Base-by-base conservation (phyloP, 1,140 invertebrate species). In the Drepana arcuata region DNA sequence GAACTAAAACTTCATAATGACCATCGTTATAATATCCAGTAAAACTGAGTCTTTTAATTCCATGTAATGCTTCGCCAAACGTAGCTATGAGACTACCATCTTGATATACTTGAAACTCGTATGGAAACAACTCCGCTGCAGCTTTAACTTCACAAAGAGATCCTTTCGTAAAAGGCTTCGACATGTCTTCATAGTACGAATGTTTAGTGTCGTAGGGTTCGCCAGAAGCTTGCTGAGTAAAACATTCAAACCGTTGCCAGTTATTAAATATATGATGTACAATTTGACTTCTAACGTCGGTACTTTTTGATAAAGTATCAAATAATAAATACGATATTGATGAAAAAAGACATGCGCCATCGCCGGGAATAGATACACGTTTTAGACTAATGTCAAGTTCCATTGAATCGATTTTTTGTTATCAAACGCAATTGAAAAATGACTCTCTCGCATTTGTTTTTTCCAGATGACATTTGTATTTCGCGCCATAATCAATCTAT, bases 71-170 rank as follows among this genome's bases (percentile, higher is more conserved):
- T n/a, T n/a, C n/a, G n/a, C n/a, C n/a, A n/a, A n/a, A n/a, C n/a
- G n/a, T n/a, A n/a, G n/a, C n/a, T n/a, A n/a, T n/a, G n/a, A n/a
- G n/a, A n/a, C n/a, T n/a, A 33, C 31, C 25, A 14, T 28, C 21
- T 9, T 16, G 5, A 41, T 34, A 33, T 24, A 35, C 27, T 43
- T 36, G 33, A 36, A 43, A 43, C 14, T 32, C 15, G 32, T 31
- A 36, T 27, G 24, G 30, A 10, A 33, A 34, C 13, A 41, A 27
- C 18, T 14, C 14, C 13, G 30, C 38, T 14, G 38, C 31, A 13
- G 38, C 34, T 36, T 31, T 29, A 21, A 43, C 16, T 15, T 43
- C 41, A 34, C 34, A 36, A 12, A 32, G 14, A 7, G 26, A n/a
- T 1, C 23, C 34, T 18, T 31, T 35, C 23, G 33, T 35, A 26